phyloP scores from a whole-genome alignment of 2,113 vertebrate genomes.

The Petroica traversi region DNA sequence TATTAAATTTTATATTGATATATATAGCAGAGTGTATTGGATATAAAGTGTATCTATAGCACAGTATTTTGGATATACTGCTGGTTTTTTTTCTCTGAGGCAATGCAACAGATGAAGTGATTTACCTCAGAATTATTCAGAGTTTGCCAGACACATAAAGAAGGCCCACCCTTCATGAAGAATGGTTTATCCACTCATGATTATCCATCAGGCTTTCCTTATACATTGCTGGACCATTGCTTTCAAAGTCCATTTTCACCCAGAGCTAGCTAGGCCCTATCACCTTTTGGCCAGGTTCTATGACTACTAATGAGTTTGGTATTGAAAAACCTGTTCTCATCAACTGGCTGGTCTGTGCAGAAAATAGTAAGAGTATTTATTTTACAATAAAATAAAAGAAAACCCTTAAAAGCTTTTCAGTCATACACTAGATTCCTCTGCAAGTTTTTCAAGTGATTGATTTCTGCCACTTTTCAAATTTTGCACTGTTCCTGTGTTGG shows the following conservation, averaged over 20 bases:
- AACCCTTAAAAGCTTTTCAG: not conserved
- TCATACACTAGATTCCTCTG: accelerated
- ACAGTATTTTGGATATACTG: not conserved
- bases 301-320: not conserved
- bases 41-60: not conserved
- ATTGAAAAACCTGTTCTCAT: not conserved
- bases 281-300: not conserved
- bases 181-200: not conserved
- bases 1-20: not conserved
- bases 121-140: not conserved
- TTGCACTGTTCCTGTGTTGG: not conserved
- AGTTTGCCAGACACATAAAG: not conserved
- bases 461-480: not conserved
- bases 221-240: not conserved
- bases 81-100: not conserved
- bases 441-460: not conserved
- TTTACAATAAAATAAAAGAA: not conserved
- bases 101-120: not conserved
- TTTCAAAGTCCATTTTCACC: not conserved
- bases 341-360: not conserved
- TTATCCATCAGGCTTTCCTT: not conserved
- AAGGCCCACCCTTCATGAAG: not conserved
- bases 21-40: not conserved
- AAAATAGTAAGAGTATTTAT: not conserved
- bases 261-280: not conserved